These are phyloP conservation scores for Sphaerodactylus townsendi DNA, from an alignment of 2,113 vertebrate genomes.

Conservation along the genomic window DNA sequence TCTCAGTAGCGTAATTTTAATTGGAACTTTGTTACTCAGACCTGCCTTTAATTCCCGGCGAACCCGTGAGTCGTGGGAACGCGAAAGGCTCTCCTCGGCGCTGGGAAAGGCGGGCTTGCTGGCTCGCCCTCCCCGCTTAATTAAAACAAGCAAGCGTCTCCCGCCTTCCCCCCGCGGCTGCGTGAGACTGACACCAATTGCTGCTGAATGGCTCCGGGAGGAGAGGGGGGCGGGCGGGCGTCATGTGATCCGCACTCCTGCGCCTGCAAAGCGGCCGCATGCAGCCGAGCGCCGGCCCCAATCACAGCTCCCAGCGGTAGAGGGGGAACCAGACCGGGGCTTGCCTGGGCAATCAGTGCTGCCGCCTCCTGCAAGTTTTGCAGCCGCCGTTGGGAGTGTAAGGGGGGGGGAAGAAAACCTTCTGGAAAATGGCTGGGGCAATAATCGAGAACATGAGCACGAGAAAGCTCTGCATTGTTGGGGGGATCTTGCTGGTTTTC, in stretches of 20 bases:
- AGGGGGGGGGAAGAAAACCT: too few relatives aligned
- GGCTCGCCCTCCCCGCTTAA: background rate
- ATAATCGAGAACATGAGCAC: slow-evolving; percentile 99
- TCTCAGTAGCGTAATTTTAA: background rate
- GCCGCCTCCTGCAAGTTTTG: slow-evolving; percentile 66
- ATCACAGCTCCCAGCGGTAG: slow-evolving; percentile 70
- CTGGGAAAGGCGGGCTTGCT: too few relatives aligned
- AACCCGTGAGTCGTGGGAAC: background rate
- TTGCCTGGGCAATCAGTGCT: slow-evolving; percentile 47
- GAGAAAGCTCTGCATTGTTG: slow-evolving; percentile 95
- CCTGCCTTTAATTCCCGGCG: background rate
- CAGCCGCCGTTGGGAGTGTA: slow-evolving; percentile 4
- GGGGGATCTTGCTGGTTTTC: slow-evolving; percentile 87
- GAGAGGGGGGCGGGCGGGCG: slow-evolving; percentile 60
- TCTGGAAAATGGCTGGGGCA: slow-evolving; percentile 88
- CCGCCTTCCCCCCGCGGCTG: background rate
- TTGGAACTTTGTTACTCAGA: background rate
- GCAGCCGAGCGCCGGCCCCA: slow-evolving; percentile 68
- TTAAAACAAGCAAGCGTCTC: background rate
- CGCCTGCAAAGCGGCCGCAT: slow-evolving; percentile 73
- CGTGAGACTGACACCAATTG: slow-evolving; percentile 17
- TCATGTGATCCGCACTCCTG: slow-evolving; percentile 64
- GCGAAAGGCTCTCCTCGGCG: background rate
- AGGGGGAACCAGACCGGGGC: slow-evolving; percentile 48
- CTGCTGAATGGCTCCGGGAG: slow-evolving; percentile 2